Percentiles rank a stretch among this genome's conserved stretches.
Evolutionary conservation across 2,888 invertebrate genomes (phyloP).

Genomic region (Hoplodrina blanda): DNA sequence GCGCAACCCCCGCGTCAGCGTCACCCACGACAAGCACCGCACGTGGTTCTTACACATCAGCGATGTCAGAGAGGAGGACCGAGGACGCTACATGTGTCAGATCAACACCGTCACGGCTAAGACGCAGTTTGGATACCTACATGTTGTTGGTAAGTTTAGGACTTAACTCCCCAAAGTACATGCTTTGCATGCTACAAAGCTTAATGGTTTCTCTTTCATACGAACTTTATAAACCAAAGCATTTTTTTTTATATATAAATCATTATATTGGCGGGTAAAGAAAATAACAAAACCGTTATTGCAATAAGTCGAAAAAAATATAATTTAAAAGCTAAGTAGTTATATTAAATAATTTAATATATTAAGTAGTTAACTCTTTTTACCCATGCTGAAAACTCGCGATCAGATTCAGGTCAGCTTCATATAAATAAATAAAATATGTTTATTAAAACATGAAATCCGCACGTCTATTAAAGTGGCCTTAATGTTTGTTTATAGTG

Average conservation of each 20-base stretch:
- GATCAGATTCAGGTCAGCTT: neutral
- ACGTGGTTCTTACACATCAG: constrained; percentile 98
- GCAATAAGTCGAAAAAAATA: too few species aligned
- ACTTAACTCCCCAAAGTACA: too few species aligned
- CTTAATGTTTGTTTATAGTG: constrained; percentile 91
- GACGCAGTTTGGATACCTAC: constrained; percentile 97
- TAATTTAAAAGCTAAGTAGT: too few species aligned
- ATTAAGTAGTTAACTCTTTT: neutral
- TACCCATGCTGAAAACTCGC: constrained; percentile 1
- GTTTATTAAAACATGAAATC: constrained; percentile 32
- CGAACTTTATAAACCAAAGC: too few species aligned
- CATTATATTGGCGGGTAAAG: too few species aligned
- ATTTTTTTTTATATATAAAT: too few species aligned
- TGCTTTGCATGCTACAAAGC: neutral
- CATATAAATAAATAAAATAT: constrained; percentile 10
- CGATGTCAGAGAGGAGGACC: constrained; percentile 97
- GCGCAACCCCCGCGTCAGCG: constrained; percentile 97
- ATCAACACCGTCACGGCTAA: constrained; percentile 98
- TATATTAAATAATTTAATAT: too few species aligned
- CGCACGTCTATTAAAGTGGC: constrained; percentile 61
- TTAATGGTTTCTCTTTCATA: too few species aligned
- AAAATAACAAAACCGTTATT: too few species aligned
- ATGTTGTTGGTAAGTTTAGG: constrained; percentile 88
- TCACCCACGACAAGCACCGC: constrained; percentile 97
- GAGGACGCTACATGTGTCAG: constrained; percentile 98